Conservation (phyloP, 1,140 invertebrate genomes). For the Anastrepha obliqua region DNA sequence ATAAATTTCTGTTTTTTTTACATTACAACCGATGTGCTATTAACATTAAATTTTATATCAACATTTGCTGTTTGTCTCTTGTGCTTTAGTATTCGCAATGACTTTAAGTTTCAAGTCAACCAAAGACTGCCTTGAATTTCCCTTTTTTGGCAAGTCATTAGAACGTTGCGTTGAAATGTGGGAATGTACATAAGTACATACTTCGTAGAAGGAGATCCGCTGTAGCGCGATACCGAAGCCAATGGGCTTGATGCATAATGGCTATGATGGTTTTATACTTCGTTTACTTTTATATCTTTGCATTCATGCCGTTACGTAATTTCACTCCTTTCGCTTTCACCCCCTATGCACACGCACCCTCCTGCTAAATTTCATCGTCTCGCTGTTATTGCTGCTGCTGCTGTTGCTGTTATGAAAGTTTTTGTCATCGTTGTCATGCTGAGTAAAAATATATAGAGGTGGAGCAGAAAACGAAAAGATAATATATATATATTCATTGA, state of each 20-base stretch:
- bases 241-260: not conserved
- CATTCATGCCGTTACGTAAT: not conserved
- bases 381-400: too few relatives aligned
- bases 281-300: slow-evolving; percentile 4
- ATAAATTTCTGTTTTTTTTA: not conserved
- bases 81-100: not conserved
- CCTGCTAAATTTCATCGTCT: too few relatives aligned
- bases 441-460: too few relatives aligned
- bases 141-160: not conserved
- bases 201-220: too few relatives aligned
- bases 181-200: not conserved
- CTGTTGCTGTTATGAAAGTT: too few relatives aligned
- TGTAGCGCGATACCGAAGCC: not conserved
- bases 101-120: not conserved
- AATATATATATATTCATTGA: not conserved
- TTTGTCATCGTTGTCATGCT: too few relatives aligned
- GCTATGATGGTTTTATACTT: not conserved
- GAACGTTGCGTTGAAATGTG: not conserved
- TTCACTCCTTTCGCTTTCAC: too few relatives aligned
- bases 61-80: not conserved
- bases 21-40: not conserved
- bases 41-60: not conserved
- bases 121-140: not conserved
- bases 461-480: too few relatives aligned
- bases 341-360: too few relatives aligned